Evolutionary conservation across 2,797 vertebrate species (phyloP).

Genomic region (Poeciliopsis turneri): DNA sequence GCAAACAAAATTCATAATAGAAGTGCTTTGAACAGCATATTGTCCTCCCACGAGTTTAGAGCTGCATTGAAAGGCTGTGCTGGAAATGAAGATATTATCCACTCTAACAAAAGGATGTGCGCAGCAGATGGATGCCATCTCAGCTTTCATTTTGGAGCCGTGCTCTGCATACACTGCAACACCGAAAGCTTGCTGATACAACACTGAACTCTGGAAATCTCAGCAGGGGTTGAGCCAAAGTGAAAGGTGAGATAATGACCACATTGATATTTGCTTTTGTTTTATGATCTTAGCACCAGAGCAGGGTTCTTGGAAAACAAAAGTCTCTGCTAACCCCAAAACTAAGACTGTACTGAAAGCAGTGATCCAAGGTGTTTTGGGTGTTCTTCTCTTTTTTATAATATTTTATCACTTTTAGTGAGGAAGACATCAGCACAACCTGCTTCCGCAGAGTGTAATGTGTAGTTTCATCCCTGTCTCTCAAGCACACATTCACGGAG

Average conservation of each 20-base stretch:
- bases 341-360: neutral
- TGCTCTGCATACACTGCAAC: slow-evolving; percentile 42
- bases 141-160: slow-evolving; percentile 39
- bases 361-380: neutral
- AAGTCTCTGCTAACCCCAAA: slow-evolving; percentile 4
- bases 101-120: slow-evolving; percentile 13
- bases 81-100: neutral
- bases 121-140: slow-evolving; percentile 10
- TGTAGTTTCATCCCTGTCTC: slow-evolving; percentile 32
- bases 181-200: slow-evolving; percentile 57
- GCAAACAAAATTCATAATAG: neutral
- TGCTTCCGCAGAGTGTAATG: slow-evolving; percentile 28
- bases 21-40: neutral
- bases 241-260: slow-evolving; percentile 49
- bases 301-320: neutral
- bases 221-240: slow-evolving; percentile 56
- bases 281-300: slow-evolving; percentile 14
- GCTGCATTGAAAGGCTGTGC: neutral
- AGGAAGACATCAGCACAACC: slow-evolving; percentile 23
- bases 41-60: neutral
- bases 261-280: slow-evolving; percentile 26
- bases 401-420: slow-evolving; percentile 6
- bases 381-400: slow-evolving; percentile 21
- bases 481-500: slow-evolving; percentile 23
- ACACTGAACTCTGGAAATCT: slow-evolving; percentile 32